Evolutionary conservation across 2,797 vertebrate species (phyloP), one percentile per base, ranked within the genome.

Genomic region (Gephyroberyx darwinii): DNA sequence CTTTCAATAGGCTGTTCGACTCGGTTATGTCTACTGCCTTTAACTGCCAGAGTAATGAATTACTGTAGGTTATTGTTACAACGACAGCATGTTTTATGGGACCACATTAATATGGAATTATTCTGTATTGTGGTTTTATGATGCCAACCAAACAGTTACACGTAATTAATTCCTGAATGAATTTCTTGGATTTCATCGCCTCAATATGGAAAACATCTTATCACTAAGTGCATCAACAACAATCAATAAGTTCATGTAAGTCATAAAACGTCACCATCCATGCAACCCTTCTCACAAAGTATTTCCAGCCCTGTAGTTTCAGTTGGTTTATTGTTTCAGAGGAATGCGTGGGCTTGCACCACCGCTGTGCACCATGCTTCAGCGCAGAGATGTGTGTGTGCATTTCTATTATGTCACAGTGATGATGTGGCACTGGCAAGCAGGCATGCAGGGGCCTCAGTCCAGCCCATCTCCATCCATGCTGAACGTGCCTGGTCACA

Each of bases 391-490:
- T 61, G 60, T 55, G 56, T 56, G 80, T 56, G 47, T 20, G 41
- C 48, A 20, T 68, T 76, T 77, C 84, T 88, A 83, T 90, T 90
- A 90, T 90, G 84, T 90, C 90, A 86, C 85, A 86, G 41, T 88
- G 83, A 89, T 90, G 89, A 89, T 87, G 81, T 84, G 82, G 80
- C 88, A 77, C 57, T 81, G 78, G 83, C 70, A 60, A 65, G 63
- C 82, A 76, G 65, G 64, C 55, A 3, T 45, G 53, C n/a, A 4
- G 60, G 76, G 83, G 87, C 74, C 81, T 85, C 70, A 33, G 65
- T 74, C 78, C 66, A 12, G 57, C 33, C 65, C 31, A 58, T 54
- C 61, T 35, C 52, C 43, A 14, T 75, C 75, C 70, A 67, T 35
- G 50, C 58, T 73, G 75, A 86, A 80, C 52, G 50, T 91, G 84